phyloP scores from a whole-genome alignment of 2,797 vertebrate genomes.

The Sebastes hopkinsi region DNA sequence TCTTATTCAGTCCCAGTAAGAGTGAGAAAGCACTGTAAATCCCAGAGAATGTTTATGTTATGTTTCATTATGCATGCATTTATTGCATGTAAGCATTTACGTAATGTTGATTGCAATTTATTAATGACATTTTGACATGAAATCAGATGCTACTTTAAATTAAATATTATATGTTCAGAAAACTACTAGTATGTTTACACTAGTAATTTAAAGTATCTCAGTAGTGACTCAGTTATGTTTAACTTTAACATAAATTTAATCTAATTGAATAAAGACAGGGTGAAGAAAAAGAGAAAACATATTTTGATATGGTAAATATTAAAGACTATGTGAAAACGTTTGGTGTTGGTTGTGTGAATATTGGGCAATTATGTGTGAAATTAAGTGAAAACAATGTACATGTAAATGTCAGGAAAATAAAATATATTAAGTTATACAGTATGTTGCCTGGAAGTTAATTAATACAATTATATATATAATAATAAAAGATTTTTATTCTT shows the following conservation, averaged over 20 bases:
- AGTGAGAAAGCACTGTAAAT: constrained; percentile 30
- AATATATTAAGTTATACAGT: not conserved
- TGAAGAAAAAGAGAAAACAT: not conserved
- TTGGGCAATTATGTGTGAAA: not conserved
- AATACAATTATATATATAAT: not conserved
- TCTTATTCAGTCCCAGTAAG: constrained; percentile 9
- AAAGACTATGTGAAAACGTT: constrained; percentile 1
- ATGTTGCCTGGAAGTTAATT: not conserved
- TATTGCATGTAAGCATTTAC: constrained; percentile 5
- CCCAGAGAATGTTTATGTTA: not conserved
- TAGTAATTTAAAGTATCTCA: not conserved
- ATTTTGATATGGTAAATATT: not conserved
- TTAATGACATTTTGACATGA: not conserved
- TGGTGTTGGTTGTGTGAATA: not conserved
- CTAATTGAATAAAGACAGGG: not conserved
- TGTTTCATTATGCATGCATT: not conserved
- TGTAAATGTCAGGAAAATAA: not conserved
- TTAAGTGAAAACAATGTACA: not conserved
- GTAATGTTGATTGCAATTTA: not conserved
- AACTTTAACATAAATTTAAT: not conserved
- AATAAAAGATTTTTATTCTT: not conserved
- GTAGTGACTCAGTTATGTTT: not conserved
- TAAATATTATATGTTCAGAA: not conserved
- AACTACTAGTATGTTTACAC: no score
- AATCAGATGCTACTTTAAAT: not conserved